phyloP scores from a whole-genome alignment of 2,113 vertebrate genomes.

The Burhinus bistriatus region DNA sequence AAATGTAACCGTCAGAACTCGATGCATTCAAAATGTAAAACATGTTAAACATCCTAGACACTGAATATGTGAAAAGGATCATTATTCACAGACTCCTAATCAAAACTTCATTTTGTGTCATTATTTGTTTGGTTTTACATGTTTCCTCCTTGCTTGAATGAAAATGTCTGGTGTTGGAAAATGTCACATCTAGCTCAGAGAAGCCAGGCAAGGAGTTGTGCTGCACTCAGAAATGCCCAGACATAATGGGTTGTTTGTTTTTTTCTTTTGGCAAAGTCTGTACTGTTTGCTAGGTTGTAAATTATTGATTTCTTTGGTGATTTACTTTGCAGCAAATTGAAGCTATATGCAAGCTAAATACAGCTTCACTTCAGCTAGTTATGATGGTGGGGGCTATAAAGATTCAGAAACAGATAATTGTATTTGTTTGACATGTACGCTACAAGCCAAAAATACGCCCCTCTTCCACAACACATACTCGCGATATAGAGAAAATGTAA shows the following conservation, averaged over 20 bases:
- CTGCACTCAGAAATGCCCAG: background rate
- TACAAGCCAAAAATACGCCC: background rate
- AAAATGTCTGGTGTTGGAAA: slow-evolving; percentile 21
- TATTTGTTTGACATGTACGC: background rate
- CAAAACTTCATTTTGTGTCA: slow-evolving; percentile 53
- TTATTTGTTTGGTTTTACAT: slow-evolving; percentile 65
- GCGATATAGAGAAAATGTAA: background rate
- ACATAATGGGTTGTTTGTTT: background rate
- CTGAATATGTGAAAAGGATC: slow-evolving; percentile 50
- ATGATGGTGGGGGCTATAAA: background rate
- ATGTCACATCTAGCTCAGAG: background rate
- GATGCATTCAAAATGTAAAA: slow-evolving; percentile 12
- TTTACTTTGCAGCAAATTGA: slow-evolving; percentile 47
- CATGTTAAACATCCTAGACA: slow-evolving; percentile 10
- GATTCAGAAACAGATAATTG: slow-evolving; percentile 8
- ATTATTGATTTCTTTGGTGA: slow-evolving; percentile 53
- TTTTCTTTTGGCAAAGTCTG: background rate
- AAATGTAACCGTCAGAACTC: background rate
- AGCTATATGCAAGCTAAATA: slow-evolving; percentile 16
- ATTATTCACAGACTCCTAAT: slow-evolving; percentile 52
- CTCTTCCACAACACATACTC: background rate
- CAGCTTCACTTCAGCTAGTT: slow-evolving; percentile 37
- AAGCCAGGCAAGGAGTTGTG: background rate
- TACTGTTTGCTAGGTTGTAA: slow-evolving; percentile 9
- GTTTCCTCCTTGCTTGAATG: slow-evolving; percentile 45